Evolutionary conservation across 1,140 invertebrate species (phyloP).

Genomic region (Arctopsyche grandis): DNA sequence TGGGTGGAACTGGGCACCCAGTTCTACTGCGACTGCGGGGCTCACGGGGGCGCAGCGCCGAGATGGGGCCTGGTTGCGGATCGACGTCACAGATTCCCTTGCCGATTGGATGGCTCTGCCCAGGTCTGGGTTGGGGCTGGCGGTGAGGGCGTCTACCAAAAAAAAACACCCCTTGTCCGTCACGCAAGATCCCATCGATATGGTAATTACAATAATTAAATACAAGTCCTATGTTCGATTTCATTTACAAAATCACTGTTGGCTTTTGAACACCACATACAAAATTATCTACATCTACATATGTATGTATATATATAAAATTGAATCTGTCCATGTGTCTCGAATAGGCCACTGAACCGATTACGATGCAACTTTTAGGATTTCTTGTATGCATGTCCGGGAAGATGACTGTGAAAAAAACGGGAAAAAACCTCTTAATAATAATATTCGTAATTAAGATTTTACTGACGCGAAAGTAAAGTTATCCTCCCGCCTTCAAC

Average conservation of each 20-base stretch:
- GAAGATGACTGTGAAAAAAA: no score
- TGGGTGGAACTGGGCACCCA: neutral
- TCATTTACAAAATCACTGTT: neutral
- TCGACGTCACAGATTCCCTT: slow-evolving; percentile 81
- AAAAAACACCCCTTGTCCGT: slow-evolving; percentile 63
- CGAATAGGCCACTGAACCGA: no score
- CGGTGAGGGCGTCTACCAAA: slow-evolving; percentile 71
- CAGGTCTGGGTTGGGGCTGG: slow-evolving; percentile 77
- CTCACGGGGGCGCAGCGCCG: slow-evolving; percentile 47
- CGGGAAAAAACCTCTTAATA: no score
- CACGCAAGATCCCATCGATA: slow-evolving; percentile 65
- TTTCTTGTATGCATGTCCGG: no score
- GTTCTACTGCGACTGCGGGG: neutral
- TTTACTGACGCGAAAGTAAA: no score
- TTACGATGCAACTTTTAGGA: no score
- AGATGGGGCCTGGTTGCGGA: slow-evolving; percentile 75
- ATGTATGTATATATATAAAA: neutral
- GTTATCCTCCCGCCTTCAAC: no score
- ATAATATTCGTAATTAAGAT: no score
- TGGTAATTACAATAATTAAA: slow-evolving; percentile 57
- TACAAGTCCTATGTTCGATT: neutral
- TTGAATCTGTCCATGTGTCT: no score
- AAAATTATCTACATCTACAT: neutral
- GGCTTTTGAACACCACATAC: neutral
- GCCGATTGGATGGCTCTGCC: slow-evolving; percentile 79